phyloP scores from a whole-genome alignment of 2,797 vertebrate species.

The Pseudocheirus occidentalis region DNA sequence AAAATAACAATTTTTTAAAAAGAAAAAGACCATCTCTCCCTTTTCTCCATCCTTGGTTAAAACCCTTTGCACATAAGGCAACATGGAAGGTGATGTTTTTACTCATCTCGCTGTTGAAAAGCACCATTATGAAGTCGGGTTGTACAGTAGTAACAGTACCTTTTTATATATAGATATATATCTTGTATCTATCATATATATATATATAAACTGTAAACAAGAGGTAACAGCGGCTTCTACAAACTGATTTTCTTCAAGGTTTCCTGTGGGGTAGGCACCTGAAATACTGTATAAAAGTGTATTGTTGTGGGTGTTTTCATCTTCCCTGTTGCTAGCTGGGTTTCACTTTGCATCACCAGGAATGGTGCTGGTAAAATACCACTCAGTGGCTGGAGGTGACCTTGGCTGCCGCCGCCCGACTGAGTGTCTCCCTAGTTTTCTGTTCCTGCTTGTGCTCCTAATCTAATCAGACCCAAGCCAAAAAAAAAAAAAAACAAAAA shows the following conservation, averaged over 20 bases:
- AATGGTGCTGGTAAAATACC: slow-evolving; percentile 86
- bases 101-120: slow-evolving; percentile 90
- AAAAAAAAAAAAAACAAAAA: slow-evolving; percentile 70
- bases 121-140: slow-evolving; percentile 97
- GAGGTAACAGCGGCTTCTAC: slow-evolving; percentile 94
- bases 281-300: slow-evolving; percentile 92
- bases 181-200: slow-evolving; percentile 85
- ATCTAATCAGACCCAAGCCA: slow-evolving; percentile 81
- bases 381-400: slow-evolving; percentile 87
- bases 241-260: slow-evolving; percentile 91
- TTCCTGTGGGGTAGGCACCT: slow-evolving; percentile 91
- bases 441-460: slow-evolving; percentile 77
- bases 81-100: slow-evolving; percentile 92
- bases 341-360: slow-evolving; percentile 81
- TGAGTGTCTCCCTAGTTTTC: slow-evolving; percentile 70
- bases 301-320: slow-evolving; percentile 78
- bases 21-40: slow-evolving; percentile 13
- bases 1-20: not conserved
- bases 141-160: slow-evolving; percentile 99
- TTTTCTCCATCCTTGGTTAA: slow-evolving; percentile 68
- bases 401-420: slow-evolving; percentile 56
- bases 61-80: slow-evolving; percentile 89
- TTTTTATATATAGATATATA: slow-evolving; percentile 88
- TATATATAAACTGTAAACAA: slow-evolving; percentile 98
- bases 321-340: slow-evolving; percentile 81